Evolutionary conservation across 2,888 invertebrate species (phyloP).

Genomic region (Zaprionus obscuricornis): DNA sequence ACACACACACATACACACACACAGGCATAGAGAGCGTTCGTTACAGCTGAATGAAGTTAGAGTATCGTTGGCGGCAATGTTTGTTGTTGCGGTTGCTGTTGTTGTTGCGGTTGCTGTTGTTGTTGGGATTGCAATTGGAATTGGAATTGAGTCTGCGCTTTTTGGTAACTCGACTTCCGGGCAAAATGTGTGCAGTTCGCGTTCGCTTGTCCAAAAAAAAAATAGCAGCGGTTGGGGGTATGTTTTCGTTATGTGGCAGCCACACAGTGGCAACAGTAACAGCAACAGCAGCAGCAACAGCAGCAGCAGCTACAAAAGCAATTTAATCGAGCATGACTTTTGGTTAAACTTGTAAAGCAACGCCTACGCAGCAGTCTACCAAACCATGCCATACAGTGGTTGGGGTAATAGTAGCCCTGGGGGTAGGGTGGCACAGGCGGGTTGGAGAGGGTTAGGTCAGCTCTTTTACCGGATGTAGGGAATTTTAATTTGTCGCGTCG

Average conservation of each 20-base stretch:
- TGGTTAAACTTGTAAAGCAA: conserved; percentile 72
- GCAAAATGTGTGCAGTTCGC: too few relatives aligned
- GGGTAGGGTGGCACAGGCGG: not conserved
- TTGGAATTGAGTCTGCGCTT: conserved; percentile 61
- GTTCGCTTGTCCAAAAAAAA: too few relatives aligned
- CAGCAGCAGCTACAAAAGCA: conserved; percentile 57
- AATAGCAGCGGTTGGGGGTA: too few relatives aligned
- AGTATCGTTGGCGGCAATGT: not conserved
- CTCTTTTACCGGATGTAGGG: conserved; percentile 75
- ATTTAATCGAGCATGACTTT: conserved; percentile 81
- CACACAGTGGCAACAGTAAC: conserved; percentile 13
- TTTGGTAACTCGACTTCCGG: conserved; percentile 79
- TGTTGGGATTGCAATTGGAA: conserved; percentile 15
- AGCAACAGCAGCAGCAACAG: conserved; percentile 13
- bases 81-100: not conserved
- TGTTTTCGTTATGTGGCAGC: conserved; percentile 27
- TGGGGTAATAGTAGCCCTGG: not conserved
- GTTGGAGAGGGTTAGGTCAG: not conserved
- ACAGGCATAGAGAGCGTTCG: too few relatives aligned
- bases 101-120: conserved; percentile 24
- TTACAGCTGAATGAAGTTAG: conserved; percentile 51
- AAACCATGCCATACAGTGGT: too few relatives aligned
- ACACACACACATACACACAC: too few relatives aligned
- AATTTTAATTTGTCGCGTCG: conserved; percentile 80
- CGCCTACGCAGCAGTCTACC: conserved; percentile 67